Conservation (phyloP, 2,797 vertebrate species). For the Macropodus opercularis region DNA sequence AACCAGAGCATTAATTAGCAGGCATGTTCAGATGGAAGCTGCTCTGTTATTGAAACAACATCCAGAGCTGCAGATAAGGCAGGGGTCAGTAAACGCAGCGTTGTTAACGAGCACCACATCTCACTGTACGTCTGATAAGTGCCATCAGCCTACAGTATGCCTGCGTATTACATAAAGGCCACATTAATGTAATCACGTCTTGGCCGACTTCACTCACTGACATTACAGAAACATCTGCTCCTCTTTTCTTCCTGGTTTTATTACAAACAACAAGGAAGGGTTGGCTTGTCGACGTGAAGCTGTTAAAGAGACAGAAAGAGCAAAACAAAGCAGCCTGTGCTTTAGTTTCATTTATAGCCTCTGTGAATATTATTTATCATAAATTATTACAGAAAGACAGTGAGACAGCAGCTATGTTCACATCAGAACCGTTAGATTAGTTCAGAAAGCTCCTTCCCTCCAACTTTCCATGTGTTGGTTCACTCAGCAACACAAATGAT, state of each 20-base stretch:
- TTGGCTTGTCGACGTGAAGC: no score
- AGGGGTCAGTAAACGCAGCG: background rate
- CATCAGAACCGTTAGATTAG: no score
- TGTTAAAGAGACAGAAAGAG: no score
- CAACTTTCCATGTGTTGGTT: no score
- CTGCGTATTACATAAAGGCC: background rate
- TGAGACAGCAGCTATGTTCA: no score
- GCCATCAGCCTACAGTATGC: background rate
- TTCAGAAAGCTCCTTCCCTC: no score
- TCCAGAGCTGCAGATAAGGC: conserved; percentile 18
- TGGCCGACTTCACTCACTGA: background rate
- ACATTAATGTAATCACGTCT: conserved; percentile 1
- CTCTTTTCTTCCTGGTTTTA: conserved; percentile 5
- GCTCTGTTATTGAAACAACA: conserved; percentile 34
- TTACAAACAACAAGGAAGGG: background rate
- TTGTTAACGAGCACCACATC: background rate
- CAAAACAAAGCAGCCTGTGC: no score
- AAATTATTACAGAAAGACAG: no score
- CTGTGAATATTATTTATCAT: no score
- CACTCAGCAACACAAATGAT: no score
- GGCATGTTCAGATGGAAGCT: conserved; percentile 32
- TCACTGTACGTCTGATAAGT: background rate
- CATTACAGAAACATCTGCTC: conserved; percentile 1
- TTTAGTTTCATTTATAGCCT: no score
- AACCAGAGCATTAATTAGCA: conserved; percentile 39